phyloP scores from a whole-genome alignment of 2,113 vertebrate genomes.

The Penelope pileata region DNA sequence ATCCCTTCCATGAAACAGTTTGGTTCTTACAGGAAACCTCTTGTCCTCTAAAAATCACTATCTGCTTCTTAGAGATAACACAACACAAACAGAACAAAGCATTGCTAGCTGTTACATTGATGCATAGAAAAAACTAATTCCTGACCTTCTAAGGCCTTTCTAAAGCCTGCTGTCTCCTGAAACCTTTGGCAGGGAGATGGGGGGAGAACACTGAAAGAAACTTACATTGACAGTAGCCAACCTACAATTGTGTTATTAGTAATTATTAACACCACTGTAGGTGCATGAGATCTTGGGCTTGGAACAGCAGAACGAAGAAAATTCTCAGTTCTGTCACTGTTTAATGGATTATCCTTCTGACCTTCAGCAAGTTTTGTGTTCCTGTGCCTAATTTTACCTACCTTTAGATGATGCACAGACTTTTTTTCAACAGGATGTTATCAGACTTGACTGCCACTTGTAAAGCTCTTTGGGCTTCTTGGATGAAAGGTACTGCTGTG shows the following conservation, averaged over 20 bases:
- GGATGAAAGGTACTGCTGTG: constrained; percentile 41
- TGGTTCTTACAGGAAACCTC: background rate
- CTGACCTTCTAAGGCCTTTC: too few species aligned
- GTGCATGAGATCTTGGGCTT: background rate
- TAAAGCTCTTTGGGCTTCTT: constrained; percentile 36
- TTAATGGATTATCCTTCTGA: background rate
- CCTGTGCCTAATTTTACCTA: constrained; percentile 47
- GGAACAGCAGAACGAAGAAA: background rate
- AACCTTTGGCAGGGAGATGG: background rate
- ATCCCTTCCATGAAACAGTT: background rate
- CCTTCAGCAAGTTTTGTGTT: constrained; percentile 27
- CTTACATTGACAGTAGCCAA: background rate
- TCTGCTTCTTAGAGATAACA: constrained; percentile 11
- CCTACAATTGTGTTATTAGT: background rate
- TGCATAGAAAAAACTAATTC: background rate
- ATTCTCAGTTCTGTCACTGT: background rate
- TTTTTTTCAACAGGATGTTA: constrained; percentile 37
- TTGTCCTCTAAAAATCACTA: background rate
- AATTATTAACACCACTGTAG: background rate
- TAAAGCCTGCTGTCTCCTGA: background rate
- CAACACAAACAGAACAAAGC: background rate
- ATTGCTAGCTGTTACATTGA: background rate
- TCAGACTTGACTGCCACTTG: constrained; percentile 40
- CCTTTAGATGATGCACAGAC: constrained; percentile 14
- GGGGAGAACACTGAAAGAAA: background rate